phyloP scores from a whole-genome alignment of 2,113 vertebrate genomes.

The Leptosomus discolor region DNA sequence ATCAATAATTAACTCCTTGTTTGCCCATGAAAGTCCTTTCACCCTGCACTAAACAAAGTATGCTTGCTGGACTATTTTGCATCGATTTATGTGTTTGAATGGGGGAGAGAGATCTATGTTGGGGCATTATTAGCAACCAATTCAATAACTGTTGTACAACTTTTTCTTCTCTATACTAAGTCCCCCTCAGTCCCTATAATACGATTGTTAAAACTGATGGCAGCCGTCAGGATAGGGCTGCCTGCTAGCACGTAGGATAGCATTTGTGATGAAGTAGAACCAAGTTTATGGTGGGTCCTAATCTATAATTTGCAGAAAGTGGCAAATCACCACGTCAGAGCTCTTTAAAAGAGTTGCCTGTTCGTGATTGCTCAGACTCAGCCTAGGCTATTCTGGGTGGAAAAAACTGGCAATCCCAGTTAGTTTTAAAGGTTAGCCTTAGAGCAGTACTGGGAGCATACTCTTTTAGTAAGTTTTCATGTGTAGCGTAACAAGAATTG shows the following conservation, averaged over 20 bases:
- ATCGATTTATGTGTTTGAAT: not conserved
- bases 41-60: not conserved
- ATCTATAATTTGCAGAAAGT: not conserved
- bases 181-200: not conserved
- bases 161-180: not conserved
- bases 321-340: not conserved
- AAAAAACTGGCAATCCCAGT: not conserved
- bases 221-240: not conserved
- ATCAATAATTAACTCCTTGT: constrained; percentile 63
- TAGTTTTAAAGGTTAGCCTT: not conserved
- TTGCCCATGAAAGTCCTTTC: not conserved
- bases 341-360: not conserved
- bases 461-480: not conserved
- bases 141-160: not conserved
- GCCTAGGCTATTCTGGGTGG: not conserved
- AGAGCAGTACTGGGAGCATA: not conserved
- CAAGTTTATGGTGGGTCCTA: not conserved
- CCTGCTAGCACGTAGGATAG: not conserved
- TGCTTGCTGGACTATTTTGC: not conserved
- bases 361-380: not conserved
- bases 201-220: not conserved
- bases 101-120: not conserved
- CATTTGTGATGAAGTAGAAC: not conserved
- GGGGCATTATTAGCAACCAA: not conserved
- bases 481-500: not conserved